Base-by-base conservation (phyloP, 2,797 vertebrate genomes). In the Lithobates sylvaticus region DNA sequence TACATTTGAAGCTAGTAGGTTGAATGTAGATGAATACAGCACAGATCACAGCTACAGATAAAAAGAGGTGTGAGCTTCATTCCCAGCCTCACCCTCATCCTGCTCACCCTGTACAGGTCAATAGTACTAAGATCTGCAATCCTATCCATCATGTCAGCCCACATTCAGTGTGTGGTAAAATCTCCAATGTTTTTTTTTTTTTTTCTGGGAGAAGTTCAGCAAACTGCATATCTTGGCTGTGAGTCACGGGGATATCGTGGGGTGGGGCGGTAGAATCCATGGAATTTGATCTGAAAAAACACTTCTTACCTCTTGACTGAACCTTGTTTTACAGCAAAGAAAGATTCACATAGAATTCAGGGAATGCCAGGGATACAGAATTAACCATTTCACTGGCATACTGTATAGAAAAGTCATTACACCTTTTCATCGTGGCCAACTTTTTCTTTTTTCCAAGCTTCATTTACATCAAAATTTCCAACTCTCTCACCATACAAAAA, bases 231-330 rank as follows among this genome's bases (percentile, higher is more conserved):
- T 50, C 86, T 84, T 83, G 69, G 10, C 47, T 78, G 86, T 87
- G 86, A 87, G 75, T 87, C 81, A 83, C 27, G 27, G 54, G 80
- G 61, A 87, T 87, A 79, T 76, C 13, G 58, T 75, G 76, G 58
- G 86, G 81, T 83, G 76, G 86, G 86, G 81, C 76, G 12, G 61
- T 42, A 70, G 82, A 75, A 87, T 87, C 81, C 81, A 87, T 87
- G 86, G 86, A 87, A 87, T 87, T 87, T 87, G 81, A 87, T 87
- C 86, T 83, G 54, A 79, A 87, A 87, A 87, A 75, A 87, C 58
- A 73, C 69, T 78, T 21, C 72, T 68, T 42, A 83, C 76, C 77
- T 85, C 76, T 50, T 5, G 12, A 85, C 80, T 67, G 54, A 86
- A 73, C 75, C 64, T 68, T 29, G 69, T n/a, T 87, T 83, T 83